phyloP scores from a whole-genome alignment of 2,888 invertebrate genomes.

The Meganola albula region DNA sequence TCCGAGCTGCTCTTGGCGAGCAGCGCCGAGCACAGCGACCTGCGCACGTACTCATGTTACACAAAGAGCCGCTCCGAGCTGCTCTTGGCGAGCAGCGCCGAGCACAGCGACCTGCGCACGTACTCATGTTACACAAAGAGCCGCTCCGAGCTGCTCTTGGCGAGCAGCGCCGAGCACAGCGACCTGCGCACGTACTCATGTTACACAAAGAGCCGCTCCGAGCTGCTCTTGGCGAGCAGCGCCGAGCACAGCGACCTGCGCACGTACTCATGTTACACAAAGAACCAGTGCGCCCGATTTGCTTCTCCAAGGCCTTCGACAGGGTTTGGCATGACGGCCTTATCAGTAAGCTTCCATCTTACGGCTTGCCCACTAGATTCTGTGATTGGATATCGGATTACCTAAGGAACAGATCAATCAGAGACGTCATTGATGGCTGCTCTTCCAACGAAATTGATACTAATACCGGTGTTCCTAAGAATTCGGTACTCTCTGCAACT shows the following conservation, averaged over 20 bases:
- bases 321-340: slow-evolving; percentile 8
- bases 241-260: slow-evolving; percentile 87
- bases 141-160: slow-evolving; percentile 88
- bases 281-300: no score
- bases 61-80: slow-evolving; percentile 81
- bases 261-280: slow-evolving; percentile 82
- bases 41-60: no score
- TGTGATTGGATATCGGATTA: slow-evolving; percentile 9
- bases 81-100: slow-evolving; percentile 78
- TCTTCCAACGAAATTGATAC: slow-evolving; percentile 1
- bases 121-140: no score
- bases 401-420: slow-evolving; percentile 8
- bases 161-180: slow-evolving; percentile 93
- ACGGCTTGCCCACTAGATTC: slow-evolving; percentile 5
- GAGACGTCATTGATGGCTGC: slow-evolving; percentile 9
- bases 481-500: slow-evolving; percentile 7
- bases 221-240: slow-evolving; percentile 91
- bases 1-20: slow-evolving; percentile 97
- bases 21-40: slow-evolving; percentile 97
- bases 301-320: slow-evolving; percentile 8
- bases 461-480: no score
- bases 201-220: slow-evolving; percentile 78
- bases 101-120: slow-evolving; percentile 83
- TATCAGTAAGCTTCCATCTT: slow-evolving; percentile 9
- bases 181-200: slow-evolving; percentile 85